Conservation (phyloP, 2,888 invertebrate species). For the Ellobium chinense region DNA sequence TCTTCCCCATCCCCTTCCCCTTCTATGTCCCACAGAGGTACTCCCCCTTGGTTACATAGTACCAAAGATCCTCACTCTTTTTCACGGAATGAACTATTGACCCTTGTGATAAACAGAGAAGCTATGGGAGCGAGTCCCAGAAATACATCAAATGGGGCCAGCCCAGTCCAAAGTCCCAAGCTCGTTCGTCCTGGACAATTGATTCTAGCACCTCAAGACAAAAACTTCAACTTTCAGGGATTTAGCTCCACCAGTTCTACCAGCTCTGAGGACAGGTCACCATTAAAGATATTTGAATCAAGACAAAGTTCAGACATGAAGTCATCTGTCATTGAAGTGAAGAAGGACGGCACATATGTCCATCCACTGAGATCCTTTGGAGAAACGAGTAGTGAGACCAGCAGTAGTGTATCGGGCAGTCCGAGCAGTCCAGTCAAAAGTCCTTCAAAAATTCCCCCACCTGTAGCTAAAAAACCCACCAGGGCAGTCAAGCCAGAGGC, state of each 20-base stretch:
- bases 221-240: conserved; percentile 62
- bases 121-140: conserved; percentile 1
- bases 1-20: conserved; percentile 43
- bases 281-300: conserved; percentile 26
- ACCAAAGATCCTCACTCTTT: conserved; percentile 26
- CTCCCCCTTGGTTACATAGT: conserved; percentile 30
- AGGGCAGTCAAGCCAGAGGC: conserved; percentile 26
- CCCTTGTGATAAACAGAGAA: conserved; percentile 42
- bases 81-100: conserved; percentile 16
- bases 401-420: neutral
- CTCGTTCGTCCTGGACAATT: conserved; percentile 53
- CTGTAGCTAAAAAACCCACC: conserved; percentile 36
- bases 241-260: conserved; percentile 62
- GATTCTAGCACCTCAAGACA: conserved; percentile 65
- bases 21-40: conserved; percentile 34
- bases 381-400: conserved; percentile 13
- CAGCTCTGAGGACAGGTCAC: conserved; percentile 57
- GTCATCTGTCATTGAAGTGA: conserved; percentile 35
- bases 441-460: conserved; percentile 32
- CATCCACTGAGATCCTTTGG: neutral
- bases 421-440: conserved; percentile 26
- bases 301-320: conserved; percentile 25
- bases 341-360: conserved; percentile 26
- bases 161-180: neutral
- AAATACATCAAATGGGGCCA: conserved; percentile 7